Evolutionary conservation across 2,888 invertebrate species (phyloP), one percentile per base, ranked within the genome.

Genomic region (Troides aeacus): DNA sequence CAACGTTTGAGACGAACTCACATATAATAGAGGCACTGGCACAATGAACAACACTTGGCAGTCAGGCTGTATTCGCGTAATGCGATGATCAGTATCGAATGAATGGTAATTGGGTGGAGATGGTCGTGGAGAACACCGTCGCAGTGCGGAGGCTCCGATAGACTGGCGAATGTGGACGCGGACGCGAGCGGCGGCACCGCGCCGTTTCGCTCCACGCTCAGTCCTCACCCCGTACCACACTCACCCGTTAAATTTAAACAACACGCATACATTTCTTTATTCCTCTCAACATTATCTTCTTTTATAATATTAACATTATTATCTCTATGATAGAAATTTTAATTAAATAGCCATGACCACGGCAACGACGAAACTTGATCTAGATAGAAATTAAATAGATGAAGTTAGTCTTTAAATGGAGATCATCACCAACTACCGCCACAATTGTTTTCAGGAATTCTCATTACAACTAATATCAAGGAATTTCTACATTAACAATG

Each of bases 111-210:
- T 73, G 42, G 69, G 66, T 57, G 73, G 68, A 74, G 75, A 77
- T 72, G 75, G 75, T 74, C 74, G 75, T 72, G 75, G 71, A 81
- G 79, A 73, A 80, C 78, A 88, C 90, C 90, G 86, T 81, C 89
- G 88, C 90, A 87, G 82, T 88, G 89, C 90, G 87, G 88, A 84
- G 87, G 81, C 80, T 84, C 81, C 81, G 81, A 75, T 78, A 78
- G 82, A 91, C 91, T 91, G 90, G 77, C 84, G 83, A 71, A 71
- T 70, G 66, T 53, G 53, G 53, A 53, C 53, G 53, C 53, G 53
- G 18, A 18, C 50, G 69, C 68, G 68, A 60, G 66, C 57, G 68
- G 58, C 59, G 53, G 66, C 64, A 77, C 74, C 72, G 72, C 75
- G 74, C 74, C 75, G 74, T 76, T 70, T 70, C 67, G 76, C 69